Conservation (phyloP, 2,888 invertebrate genomes). For the Lottia gigantea region DNA sequence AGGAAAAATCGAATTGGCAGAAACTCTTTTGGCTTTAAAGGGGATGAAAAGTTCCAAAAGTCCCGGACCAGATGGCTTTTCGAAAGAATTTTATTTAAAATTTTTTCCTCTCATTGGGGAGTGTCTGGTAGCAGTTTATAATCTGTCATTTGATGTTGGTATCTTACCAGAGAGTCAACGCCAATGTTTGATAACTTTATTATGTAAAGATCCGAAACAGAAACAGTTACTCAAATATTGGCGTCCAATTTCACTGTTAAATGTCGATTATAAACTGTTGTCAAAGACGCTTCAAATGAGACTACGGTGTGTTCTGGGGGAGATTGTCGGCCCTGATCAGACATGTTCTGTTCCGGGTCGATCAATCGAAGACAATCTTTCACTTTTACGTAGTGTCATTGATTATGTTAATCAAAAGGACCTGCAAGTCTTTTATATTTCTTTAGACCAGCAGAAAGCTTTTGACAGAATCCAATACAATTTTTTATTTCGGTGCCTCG, state of each 20-base stretch:
- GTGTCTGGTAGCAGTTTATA: constrained; percentile 20
- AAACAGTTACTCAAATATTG: constrained; percentile 32
- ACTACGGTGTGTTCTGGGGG: constrained; percentile 27
- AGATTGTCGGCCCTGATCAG: constrained; percentile 34
- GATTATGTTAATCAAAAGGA: constrained; percentile 38
- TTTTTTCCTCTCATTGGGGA: constrained; percentile 27
- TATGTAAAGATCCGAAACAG: constrained; percentile 37
- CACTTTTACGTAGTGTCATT: constrained; percentile 33
- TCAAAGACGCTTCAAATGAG: constrained; percentile 38
- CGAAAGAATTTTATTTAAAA: constrained; percentile 34
- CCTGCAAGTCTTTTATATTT: constrained; percentile 30
- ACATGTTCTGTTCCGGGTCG: constrained; percentile 37
- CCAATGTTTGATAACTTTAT: constrained; percentile 26
- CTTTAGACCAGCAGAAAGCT: constrained; percentile 43
- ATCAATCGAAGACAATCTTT: constrained; percentile 39
- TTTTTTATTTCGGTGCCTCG: constrained; percentile 33
- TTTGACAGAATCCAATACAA: constrained; percentile 39
- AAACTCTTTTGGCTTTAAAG: constrained; percentile 20
- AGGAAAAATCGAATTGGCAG: constrained; percentile 11
- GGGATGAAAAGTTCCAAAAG: constrained; percentile 30
- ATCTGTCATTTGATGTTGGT: constrained; percentile 25
- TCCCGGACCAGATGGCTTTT: constrained; percentile 38
- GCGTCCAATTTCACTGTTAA: constrained; percentile 39
- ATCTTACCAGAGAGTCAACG: constrained; percentile 24
- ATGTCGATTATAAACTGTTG: constrained; percentile 39